Base-by-base conservation (phyloP, 2,797 vertebrate species). In the Argyrosomus regius region DNA sequence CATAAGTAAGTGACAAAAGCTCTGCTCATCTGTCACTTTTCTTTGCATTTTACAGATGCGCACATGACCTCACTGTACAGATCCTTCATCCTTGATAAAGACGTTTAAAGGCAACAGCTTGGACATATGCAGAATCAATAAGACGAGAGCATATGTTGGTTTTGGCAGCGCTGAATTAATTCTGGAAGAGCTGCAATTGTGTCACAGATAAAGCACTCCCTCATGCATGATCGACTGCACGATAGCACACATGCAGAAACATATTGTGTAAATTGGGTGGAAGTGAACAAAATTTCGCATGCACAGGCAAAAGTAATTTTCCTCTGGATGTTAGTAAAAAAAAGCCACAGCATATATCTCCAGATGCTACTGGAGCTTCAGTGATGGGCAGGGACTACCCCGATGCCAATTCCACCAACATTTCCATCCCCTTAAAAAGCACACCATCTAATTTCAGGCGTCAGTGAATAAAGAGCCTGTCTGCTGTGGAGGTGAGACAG, bases 401-500 rank as follows among this genome's bases (percentile, higher is more conserved):
- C 2, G 14, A 14, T 75, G 70, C 79, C 83, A 83, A 65, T 46
- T 88, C 52, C 71, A 54, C 14, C 69, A 48, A 50, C 65, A 73
- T 90, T 89, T 91, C 86, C 88, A 89, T 72, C 75, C 62, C 64
- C 49, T 48, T 50, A 77, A 78, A 77, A 84, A 79, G 67, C 56
- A 50, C 72, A 72, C 56, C 78, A 76, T 86, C 68, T 87, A 81
- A 91, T 92, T 91, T 86, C 89, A 87, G 80, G 79, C 75, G 61
- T 86, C 81, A 66, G 60, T 85, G 88, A 91, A 91, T 90, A 86
- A 88, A 91, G 79, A 88, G 85, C 53, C 77, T 63, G 86, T 89
- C 79, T 93, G 86, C 81, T 69, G 81, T 60, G 52, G 89, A 90
- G 86, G 83, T 94, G 92, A 93, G 88, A 91, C 87, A 94, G 84